These are phyloP conservation scores for Dufourea novaeangliae DNA, from an alignment of 1,140 invertebrate species.

Conservation along the genomic window DNA sequence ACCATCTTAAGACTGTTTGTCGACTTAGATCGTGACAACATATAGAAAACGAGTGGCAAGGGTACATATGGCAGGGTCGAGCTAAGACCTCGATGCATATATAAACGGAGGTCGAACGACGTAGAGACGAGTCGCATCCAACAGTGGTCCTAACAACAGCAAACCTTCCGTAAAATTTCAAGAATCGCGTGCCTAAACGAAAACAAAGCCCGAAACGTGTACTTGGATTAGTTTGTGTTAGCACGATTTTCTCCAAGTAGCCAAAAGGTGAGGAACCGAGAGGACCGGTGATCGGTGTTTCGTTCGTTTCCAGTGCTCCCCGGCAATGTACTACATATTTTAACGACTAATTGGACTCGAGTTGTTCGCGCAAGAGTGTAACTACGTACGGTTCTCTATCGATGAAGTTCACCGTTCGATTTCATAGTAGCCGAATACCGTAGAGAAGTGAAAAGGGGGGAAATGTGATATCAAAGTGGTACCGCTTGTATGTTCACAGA, in stretches of 20 bases:
- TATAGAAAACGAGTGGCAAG: conserved; percentile 60
- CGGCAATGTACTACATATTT: too few relatives aligned
- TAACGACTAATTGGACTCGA: too few relatives aligned
- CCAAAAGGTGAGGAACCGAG: conserved; percentile 42
- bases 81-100: conserved; percentile 67
- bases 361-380: too few relatives aligned
- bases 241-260: conserved; percentile 74
- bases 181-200: conserved; percentile 39
- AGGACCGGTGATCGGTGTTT: not conserved
- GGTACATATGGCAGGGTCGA: conserved; percentile 71
- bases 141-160: conserved; percentile 68
- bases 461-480: not conserved
- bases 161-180: conserved; percentile 56
- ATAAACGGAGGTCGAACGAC: conserved; percentile 66
- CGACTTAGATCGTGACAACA: conserved; percentile 71
- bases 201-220: conserved; percentile 28
- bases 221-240: conserved; percentile 73
- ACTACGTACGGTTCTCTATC: too few relatives aligned
- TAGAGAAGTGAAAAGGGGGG: too few relatives aligned
- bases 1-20: conserved; percentile 78
- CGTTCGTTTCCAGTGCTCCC: not conserved
- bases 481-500: conserved; percentile 10
- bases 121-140: conserved; percentile 73
- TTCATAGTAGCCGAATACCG: too few relatives aligned
- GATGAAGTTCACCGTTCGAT: too few relatives aligned